phyloP scores from a whole-genome alignment of 35 echinoderm and acorn worm species.

The Apostichopus californicus region DNA sequence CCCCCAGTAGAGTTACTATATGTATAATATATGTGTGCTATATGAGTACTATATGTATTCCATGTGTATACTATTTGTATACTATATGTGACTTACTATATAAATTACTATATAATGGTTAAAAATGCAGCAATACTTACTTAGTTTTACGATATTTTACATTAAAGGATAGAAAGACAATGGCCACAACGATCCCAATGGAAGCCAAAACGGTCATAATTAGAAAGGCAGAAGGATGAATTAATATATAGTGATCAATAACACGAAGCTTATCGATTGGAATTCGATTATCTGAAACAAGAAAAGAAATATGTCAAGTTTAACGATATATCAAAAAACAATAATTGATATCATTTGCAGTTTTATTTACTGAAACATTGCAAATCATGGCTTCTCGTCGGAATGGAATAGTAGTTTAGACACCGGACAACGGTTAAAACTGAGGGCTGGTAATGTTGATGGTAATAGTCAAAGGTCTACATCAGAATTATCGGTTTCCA shows the following conservation, averaged over 20 bases:
- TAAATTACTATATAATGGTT: no score
- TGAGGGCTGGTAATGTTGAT: background rate
- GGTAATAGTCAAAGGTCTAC: background rate
- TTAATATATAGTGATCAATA: conserved; percentile 80
- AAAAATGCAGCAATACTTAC: conserved; percentile 56
- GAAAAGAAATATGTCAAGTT: background rate
- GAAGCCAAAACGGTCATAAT: conserved; percentile 68
- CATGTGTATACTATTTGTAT: no score
- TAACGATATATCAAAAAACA: no score
- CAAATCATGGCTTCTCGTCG: no score
- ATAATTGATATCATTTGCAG: no score
- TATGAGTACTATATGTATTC: no score
- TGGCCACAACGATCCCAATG: conserved; percentile 74
- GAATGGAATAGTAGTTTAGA: no score
- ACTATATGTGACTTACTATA: no score
- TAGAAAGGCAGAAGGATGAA: conserved; percentile 77
- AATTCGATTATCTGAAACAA: conserved; percentile 59
- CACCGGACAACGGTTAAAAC: background rate
- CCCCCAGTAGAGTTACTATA: no score
- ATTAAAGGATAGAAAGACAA: conserved; percentile 88
- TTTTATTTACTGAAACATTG: no score
- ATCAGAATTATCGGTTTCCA: background rate
- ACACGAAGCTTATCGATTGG: conserved; percentile 82
- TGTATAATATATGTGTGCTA: no score
- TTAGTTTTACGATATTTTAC: conserved; percentile 92